Evolutionary conservation across 2,113 vertebrate genomes (phyloP), one percentile per base, ranked within the genome.

Genomic region (Centropus bengalensis): DNA sequence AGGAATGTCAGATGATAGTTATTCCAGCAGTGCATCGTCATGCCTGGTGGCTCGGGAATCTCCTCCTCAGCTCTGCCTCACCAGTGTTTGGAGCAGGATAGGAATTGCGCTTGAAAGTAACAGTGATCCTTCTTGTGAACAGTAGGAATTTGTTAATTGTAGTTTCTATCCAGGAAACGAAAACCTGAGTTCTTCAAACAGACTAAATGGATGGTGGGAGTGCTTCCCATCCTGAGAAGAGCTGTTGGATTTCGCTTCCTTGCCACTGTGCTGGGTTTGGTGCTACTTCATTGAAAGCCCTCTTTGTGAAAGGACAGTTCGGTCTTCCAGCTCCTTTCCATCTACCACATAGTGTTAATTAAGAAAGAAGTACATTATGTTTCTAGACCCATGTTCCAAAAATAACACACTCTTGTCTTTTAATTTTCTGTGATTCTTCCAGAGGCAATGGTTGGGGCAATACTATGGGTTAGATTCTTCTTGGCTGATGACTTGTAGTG

Each of bases 1-100:
- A 67, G 89, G 84, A 92, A 88, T 92, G 66, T 91, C 62, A 76
- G 59, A 71, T 67, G 63, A 36, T 69, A 27, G 33, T 87, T 89
- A 76, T 85, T 79, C 44, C 79, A 47, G 75, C 58, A 78, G 38
- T 11, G 33, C 51, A 44, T 82, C 1, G 0, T 89, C 62, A 42
- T 40, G 62, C 30, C 24, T 77, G 3, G 24, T 92, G 62, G 30
- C 51, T 91, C 0, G 0, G 63, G 59, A 86, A 33, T 91, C 67
- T 94, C 60, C 19, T 94, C 8, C 58, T 73, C 45, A 18, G 49
- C 22, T 68, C 38, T 58, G 4, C 66, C 58, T 87, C 42, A 28
- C 33, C 8, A n/a, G 8, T 33, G 13, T 4, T 79, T 79, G 75
- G 13, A 69, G 38, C 19, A 15, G 82, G 80, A 20, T 5, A 74